A percentile compares a stretch with the other conserved stretches of the same genome.
Conservation (phyloP, 2,797 vertebrate genomes). For the Sebastiscus tertius region DNA sequence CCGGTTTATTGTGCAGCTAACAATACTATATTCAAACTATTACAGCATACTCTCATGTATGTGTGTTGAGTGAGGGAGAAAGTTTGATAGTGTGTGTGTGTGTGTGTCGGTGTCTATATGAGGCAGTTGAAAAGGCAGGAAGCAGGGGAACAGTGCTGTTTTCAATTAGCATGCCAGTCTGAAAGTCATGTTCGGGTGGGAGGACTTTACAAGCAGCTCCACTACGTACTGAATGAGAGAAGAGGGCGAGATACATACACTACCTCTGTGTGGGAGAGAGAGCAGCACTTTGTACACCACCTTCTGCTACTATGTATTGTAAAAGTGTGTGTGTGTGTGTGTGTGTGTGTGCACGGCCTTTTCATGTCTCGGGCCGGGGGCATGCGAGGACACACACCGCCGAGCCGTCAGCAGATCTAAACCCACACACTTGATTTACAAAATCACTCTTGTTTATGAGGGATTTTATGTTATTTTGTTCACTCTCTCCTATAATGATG, state of each 20-base stretch:
- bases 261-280: neutral
- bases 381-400: slow-evolving; percentile 49
- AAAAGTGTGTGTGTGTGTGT: neutral
- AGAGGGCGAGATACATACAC: neutral
- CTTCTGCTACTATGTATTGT: slow-evolving; percentile 7
- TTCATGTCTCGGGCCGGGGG: too few species aligned
- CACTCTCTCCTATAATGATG: slow-evolving; percentile 6
- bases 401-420: slow-evolving; percentile 7
- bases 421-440: neutral
- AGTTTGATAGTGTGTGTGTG: neutral
- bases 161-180: slow-evolving; percentile 85
- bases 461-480: neutral
- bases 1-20: slow-evolving; percentile 64
- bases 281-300: neutral
- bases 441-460: slow-evolving; percentile 16
- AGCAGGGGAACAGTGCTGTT: slow-evolving; percentile 76
- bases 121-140: slow-evolving; percentile 66
- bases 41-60: slow-evolving; percentile 29
- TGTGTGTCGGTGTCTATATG: slow-evolving; percentile 3
- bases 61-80: neutral
- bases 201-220: slow-evolving; percentile 76
- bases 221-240: slow-evolving; percentile 34
- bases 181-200: slow-evolving; percentile 69
- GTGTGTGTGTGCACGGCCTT: neutral
- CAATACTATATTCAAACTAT: slow-evolving; percentile 66